Evolutionary conservation across 2,113 vertebrate species (phyloP), one percentile per base, ranked within the genome.

Genomic region (Oryzias woworae): DNA sequence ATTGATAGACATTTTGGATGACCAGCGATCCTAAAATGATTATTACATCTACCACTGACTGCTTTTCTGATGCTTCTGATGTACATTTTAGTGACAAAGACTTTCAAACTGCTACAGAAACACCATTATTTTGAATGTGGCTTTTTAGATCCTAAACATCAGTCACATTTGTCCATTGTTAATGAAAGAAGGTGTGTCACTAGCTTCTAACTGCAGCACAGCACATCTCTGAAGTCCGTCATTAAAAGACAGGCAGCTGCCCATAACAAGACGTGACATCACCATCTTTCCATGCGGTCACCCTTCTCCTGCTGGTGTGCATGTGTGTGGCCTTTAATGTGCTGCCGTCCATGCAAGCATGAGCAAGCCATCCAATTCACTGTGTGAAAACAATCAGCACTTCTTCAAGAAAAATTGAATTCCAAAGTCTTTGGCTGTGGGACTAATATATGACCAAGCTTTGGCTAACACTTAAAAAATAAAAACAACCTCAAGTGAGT

Each of bases 181-280:
- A 49, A 44, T 51, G 26, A 45, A 22, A 59, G 16, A 59, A 45
- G 7, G 13, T 51, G 44, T 13, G 17, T 51, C 46, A 56, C 58
- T 50, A 69, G 42, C 58, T 56, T 7, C 18, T 26, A 48, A 24
- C 36, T 12, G 20, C n/a, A 12, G 10, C 42, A 42, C 13, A 46
- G 46, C 23, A 14, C 18, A 23, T 53, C 14, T 55, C 1, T 48
- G 31, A 44, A 52, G 2, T 0, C 7, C 14, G 20, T 83, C 18
- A 70, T 77, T 70, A 75, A 65, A 64, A 65, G 44, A 20, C 13
- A 59, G 50, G 23, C 45, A 63, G 50, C 54, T 31, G 17, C 26
- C 26, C 22, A 49, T 62, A 42, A 51, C 69, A 76, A 71, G 60
- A 80, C 56, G 59, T 77, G 71, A 79, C 57, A 58, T 77, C 68